Percentiles rank a stretch among this genome's conserved stretches.
phyloP scores from a whole-genome alignment of 2,797 vertebrate species.

The Gallinago nigripennis region DNA sequence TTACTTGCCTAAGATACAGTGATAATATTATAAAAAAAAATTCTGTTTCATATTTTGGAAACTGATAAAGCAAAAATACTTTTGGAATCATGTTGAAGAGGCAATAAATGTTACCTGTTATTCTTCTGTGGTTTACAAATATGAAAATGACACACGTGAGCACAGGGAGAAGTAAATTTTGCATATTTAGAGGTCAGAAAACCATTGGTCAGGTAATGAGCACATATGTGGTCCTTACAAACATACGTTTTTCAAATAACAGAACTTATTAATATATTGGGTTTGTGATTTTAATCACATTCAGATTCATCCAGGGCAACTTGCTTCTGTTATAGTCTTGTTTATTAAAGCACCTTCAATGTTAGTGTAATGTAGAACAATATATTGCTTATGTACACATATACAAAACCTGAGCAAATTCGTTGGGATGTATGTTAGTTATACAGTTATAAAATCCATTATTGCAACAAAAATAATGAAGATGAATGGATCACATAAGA shows the following conservation, averaged over 20 bases:
- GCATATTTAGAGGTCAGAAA: not conserved
- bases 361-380: not conserved
- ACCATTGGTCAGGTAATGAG: not conserved
- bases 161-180: not conserved
- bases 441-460: not conserved
- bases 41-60: not conserved
- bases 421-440: fast-evolving
- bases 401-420: not conserved
- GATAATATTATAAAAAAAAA: not conserved
- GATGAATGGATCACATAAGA: not conserved
- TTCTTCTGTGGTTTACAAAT: not conserved
- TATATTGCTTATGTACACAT: not conserved
- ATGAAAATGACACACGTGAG: not conserved
- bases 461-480: not conserved
- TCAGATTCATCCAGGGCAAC: not conserved
- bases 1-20: not conserved
- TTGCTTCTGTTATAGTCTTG: not conserved
- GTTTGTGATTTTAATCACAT: not conserved
- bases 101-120: not conserved
- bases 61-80: not conserved
- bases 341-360: not conserved
- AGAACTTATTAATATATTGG: not conserved
- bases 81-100: not conserved
- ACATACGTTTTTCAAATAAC: not conserved
- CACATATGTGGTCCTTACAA: not conserved